These are phyloP conservation scores for Kryptolebias marmoratus DNA, from an alignment of 2,113 vertebrate species.

Conservation along the genomic window DNA sequence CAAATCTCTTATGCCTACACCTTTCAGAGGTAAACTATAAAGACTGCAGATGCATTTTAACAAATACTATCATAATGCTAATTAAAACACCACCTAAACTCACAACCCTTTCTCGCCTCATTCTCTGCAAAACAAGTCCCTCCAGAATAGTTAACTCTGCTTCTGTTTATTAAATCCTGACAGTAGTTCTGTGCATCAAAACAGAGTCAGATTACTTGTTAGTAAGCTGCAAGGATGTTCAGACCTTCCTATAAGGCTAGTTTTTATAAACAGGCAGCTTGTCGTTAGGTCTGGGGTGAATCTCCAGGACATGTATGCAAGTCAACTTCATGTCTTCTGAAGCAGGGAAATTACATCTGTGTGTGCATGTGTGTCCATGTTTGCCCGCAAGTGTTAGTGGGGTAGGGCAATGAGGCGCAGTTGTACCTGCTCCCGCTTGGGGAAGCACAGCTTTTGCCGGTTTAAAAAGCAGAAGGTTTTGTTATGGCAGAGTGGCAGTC, in stretches of 20 bases:
- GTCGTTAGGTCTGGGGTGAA: neutral
- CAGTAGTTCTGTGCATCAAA: too few species aligned
- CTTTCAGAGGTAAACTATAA: too few species aligned
- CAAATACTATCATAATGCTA: too few species aligned
- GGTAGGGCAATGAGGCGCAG: conserved; percentile 63
- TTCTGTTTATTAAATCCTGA: too few species aligned
- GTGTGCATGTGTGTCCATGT: conserved; percentile 28
- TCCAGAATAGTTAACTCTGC: too few species aligned
- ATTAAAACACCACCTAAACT: too few species aligned
- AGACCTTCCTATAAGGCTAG: neutral
- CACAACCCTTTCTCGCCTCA: too few species aligned
- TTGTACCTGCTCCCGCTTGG: conserved; percentile 68
- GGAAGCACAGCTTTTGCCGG: conserved; percentile 65
- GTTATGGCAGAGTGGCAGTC: conserved; percentile 70
- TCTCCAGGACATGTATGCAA: neutral
- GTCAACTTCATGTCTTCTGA: conserved; percentile 2
- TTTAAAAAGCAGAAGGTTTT: conserved; percentile 72
- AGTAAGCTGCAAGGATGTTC: too few species aligned
- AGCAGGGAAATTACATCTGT: conserved; percentile 11
- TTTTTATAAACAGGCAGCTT: neutral
- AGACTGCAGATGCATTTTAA: too few species aligned
- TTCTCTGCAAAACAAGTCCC: too few species aligned
- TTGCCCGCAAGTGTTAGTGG: conserved; percentile 19
- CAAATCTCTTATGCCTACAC: too few species aligned
- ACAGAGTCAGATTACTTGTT: too few species aligned